Evolutionary conservation across 1,140 invertebrate genomes (phyloP).

Genomic region (Drosophila chauvacae): DNA sequence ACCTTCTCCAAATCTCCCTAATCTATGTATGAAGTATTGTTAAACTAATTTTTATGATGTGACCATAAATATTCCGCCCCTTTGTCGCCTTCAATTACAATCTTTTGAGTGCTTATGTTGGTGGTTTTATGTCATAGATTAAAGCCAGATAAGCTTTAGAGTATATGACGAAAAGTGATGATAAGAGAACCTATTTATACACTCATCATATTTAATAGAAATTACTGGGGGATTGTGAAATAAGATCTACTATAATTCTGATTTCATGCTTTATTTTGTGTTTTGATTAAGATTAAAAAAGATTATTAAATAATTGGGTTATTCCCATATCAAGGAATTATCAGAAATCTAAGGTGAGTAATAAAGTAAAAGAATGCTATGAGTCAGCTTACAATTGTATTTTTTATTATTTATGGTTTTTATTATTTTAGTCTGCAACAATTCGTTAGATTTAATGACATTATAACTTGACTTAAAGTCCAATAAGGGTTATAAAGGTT

Average conservation of each 20-base stretch:
- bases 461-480: constrained; percentile 11
- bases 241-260: not conserved
- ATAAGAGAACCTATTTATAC: constrained; percentile 4
- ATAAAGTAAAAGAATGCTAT: not conserved
- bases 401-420: not conserved
- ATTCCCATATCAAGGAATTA: constrained; percentile 1
- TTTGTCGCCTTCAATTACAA: constrained; percentile 17
- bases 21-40: constrained; percentile 53
- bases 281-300: constrained; percentile 14
- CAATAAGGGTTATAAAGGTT: constrained; percentile 7
- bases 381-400: constrained; percentile 6
- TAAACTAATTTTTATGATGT: constrained; percentile 48
- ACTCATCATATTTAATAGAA: not conserved
- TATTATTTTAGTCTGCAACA: not conserved
- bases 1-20: constrained; percentile 37
- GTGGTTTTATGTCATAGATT: constrained; percentile 14
- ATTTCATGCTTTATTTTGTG: not conserved
- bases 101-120: constrained; percentile 11
- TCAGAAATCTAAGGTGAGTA: not conserved
- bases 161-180: constrained; percentile 15
- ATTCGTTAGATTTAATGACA: not conserved
- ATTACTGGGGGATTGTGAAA: not conserved
- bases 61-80: constrained; percentile 31
- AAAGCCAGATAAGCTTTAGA: constrained; percentile 10
- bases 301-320: constrained; percentile 8